Conservation (phyloP, 2,888 invertebrate genomes). For the Pedicia rivosa region DNA sequence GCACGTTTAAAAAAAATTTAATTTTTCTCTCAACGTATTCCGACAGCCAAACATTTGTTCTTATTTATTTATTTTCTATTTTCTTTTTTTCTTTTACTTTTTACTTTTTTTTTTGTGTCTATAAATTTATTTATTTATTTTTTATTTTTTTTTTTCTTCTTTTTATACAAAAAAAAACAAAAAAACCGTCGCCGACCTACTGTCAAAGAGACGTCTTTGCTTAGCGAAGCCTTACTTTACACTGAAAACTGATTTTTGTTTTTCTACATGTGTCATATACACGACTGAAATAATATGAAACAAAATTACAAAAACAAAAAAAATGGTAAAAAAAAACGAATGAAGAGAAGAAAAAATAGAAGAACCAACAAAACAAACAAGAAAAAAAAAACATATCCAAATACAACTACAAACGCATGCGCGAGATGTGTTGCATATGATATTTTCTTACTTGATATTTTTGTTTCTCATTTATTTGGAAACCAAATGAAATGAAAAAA, state of each 20-base stretch:
- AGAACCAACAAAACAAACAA: no score
- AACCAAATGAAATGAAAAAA: neutral
- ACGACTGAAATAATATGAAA: constrained; percentile 4
- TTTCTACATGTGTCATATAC: constrained; percentile 12
- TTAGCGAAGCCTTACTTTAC: constrained; percentile 30
- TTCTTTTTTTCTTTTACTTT: constrained; percentile 2
- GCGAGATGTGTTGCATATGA: constrained; percentile 4
- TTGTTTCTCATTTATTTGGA: no score
- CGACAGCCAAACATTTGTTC: no score
- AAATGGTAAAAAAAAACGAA: no score
- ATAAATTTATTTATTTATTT: constrained; percentile 7
- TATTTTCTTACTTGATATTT: no score
- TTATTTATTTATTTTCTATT: neutral
- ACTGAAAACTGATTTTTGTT: constrained; percentile 22
- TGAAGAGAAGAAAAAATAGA: no score
- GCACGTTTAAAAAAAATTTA: no score
- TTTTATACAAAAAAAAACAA: neutral
- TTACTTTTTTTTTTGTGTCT: constrained; percentile 8
- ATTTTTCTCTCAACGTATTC: no score
- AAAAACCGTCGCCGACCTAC: neutral
- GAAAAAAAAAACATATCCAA: neutral
- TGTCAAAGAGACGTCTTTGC: constrained; percentile 21
- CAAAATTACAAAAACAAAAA: constrained; percentile 1
- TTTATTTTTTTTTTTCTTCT: neutral
- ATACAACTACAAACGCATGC: constrained; percentile 3